A percentile compares a stretch with the other conserved stretches of the same genome.
phyloP scores from a whole-genome alignment of 2,797 vertebrate genomes.

The Phylloscopus collybita region DNA sequence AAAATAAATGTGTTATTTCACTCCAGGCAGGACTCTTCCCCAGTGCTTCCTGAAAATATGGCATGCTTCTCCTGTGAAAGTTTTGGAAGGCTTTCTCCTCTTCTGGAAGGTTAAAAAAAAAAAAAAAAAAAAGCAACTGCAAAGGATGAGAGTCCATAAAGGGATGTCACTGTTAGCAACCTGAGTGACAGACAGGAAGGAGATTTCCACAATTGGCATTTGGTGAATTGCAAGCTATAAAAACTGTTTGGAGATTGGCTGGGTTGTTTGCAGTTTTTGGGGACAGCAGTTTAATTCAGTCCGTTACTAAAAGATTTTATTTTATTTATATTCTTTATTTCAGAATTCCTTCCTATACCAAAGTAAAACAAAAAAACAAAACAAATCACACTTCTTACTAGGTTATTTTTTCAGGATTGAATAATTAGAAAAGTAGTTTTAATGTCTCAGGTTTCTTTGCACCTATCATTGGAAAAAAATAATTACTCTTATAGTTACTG shows the following conservation, averaged over 20 bases:
- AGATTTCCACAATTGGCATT: conserved; percentile 32
- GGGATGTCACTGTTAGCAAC: not conserved
- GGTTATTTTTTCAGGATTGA: not conserved
- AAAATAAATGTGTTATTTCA: not conserved
- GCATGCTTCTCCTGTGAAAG: not conserved
- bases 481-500: not conserved
- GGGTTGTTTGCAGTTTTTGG: not conserved
- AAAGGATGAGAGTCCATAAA: conserved; percentile 19
- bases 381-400: not conserved
- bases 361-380: not conserved
- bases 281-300: not conserved
- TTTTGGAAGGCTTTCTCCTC: not conserved
- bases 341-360: not conserved
- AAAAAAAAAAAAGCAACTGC: not conserved
- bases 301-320: not conserved
- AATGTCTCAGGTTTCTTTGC: not conserved
- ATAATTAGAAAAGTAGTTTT: not conserved
- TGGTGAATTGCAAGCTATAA: conserved; percentile 67
- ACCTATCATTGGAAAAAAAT: not conserved
- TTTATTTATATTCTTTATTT: not conserved
- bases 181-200: conserved; percentile 61
- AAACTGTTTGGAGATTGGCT: conserved; percentile 19
- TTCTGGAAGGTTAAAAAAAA: not conserved
- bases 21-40: not conserved
- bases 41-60: not conserved